A percentile compares a stretch with the other conserved stretches of the same genome.
phyloP scores from a whole-genome alignment of 1,140 invertebrate genomes.

The Micrasema minimum region DNA sequence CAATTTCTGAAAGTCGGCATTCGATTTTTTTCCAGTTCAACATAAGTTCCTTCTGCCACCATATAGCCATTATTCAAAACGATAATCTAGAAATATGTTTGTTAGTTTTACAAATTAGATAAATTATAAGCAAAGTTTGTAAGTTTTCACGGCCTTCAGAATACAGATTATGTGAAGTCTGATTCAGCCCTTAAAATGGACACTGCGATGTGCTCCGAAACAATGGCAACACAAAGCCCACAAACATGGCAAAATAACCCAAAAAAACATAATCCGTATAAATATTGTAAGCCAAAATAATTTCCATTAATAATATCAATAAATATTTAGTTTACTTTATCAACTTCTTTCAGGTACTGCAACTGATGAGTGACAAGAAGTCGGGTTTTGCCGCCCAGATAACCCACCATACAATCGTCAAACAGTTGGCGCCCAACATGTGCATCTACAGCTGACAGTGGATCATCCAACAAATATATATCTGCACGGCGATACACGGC shows the following conservation, averaged over 20 bases:
- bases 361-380: constrained; percentile 82
- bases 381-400: constrained; percentile 67
- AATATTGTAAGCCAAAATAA: too few relatives aligned
- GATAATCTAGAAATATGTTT: constrained; percentile 58
- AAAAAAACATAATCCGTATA: too few relatives aligned
- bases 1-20: constrained; percentile 62
- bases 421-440: constrained; percentile 84
- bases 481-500: constrained; percentile 69
- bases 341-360: constrained; percentile 75
- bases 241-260: too few relatives aligned
- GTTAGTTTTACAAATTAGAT: too few relatives aligned
- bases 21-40: constrained; percentile 58
- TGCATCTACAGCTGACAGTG: constrained; percentile 83
- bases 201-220: too few relatives aligned
- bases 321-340: constrained; percentile 55
- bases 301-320: too few relatives aligned
- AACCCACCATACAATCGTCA: constrained; percentile 74
- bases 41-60: constrained; percentile 58
- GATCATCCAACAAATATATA: constrained; percentile 84
- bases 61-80: constrained; percentile 59
- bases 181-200: too few relatives aligned
- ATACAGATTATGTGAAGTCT: too few relatives aligned
- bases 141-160: too few relatives aligned
- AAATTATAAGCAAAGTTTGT: too few relatives aligned
- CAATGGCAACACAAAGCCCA: too few relatives aligned